Evolutionary conservation across 2,113 vertebrate species (phyloP).

Genomic region (Alligator sinensis): DNA sequence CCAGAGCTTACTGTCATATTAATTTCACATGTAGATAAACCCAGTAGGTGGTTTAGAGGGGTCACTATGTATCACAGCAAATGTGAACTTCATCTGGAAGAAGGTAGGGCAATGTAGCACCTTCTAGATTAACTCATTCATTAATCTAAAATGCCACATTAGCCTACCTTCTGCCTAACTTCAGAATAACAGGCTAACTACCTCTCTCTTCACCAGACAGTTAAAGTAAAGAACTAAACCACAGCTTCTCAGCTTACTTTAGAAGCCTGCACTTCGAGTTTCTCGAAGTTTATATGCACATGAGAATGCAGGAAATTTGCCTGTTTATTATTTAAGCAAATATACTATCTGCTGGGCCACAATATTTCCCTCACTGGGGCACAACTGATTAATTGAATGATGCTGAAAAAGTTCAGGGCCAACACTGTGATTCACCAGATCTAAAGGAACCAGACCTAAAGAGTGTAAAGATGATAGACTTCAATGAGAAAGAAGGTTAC

Average conservation of each 20-base stretch:
- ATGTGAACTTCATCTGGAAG: too few relatives aligned
- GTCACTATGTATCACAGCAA: too few relatives aligned
- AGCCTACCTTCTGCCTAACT: too few relatives aligned
- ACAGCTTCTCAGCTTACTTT: not conserved
- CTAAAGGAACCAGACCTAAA: not conserved
- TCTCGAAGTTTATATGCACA: not conserved
- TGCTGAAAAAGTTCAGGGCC: not conserved
- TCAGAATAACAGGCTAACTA: too few relatives aligned
- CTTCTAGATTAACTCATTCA: too few relatives aligned
- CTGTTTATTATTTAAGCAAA: not conserved
- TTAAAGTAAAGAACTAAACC: not conserved
- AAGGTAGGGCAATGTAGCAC: too few relatives aligned
- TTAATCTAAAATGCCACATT: too few relatives aligned
- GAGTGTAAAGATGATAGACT: not conserved
- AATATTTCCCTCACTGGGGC: not conserved
- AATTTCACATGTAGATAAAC: too few relatives aligned
- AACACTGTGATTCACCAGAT: not conserved
- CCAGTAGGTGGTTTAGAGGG: too few relatives aligned
- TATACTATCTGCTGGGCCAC: not conserved
- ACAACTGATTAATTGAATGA: constrained; percentile 1
- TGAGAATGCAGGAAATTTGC: not conserved
- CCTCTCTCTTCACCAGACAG: not conserved
- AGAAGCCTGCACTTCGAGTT: not conserved
- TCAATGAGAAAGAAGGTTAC: not conserved
- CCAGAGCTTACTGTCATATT: too few relatives aligned